A percentile compares a stretch with the other conserved stretches of the same genome.
Evolutionary conservation across 2,113 vertebrate genomes (phyloP).

Genomic region (Sprattus sprattus): DNA sequence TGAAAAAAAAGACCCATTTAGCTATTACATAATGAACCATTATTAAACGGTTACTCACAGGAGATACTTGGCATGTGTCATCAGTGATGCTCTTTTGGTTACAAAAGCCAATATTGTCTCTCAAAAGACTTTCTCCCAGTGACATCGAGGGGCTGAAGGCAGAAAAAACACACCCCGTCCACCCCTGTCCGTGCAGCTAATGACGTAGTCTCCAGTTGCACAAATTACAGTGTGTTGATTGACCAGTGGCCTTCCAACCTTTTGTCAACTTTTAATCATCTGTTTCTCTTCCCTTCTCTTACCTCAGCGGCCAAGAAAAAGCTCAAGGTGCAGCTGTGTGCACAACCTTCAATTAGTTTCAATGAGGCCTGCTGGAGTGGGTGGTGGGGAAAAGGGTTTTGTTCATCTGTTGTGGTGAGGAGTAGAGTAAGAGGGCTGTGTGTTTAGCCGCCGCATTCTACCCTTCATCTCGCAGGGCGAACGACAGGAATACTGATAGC

Average conservation of each 20-base stretch:
- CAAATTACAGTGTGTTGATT: slow-evolving; percentile 68
- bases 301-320: slow-evolving; percentile 42
- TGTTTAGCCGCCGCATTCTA: slow-evolving; percentile 58
- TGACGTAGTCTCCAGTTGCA: slow-evolving; percentile 55
- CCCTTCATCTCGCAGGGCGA: slow-evolving; percentile 63
- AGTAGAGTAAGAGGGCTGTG: slow-evolving; percentile 31
- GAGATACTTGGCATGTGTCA: background rate
- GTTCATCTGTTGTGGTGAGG: slow-evolving; percentile 8
- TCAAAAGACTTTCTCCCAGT: slow-evolving; percentile 40
- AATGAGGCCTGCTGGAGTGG: slow-evolving; percentile 55
- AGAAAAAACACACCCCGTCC: slow-evolving; percentile 36
- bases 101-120: background rate
- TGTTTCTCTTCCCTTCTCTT: slow-evolving; percentile 28
- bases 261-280: slow-evolving; percentile 65
- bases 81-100: background rate
- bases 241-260: slow-evolving; percentile 62
- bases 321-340: slow-evolving; percentile 61
- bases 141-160: slow-evolving; percentile 59
- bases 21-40: background rate
- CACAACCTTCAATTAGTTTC: slow-evolving; percentile 64
- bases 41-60: background rate
- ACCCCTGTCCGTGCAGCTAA: slow-evolving; percentile 47
- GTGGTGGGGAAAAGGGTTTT: slow-evolving; percentile 27
- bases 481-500: slow-evolving; percentile 72
- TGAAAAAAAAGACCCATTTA: background rate